Percentiles rank a stretch among this genome's conserved stretches.
These are phyloP conservation scores for Odontothrips loti DNA, from an alignment of 2,888 invertebrate species.

Conservation along the genomic window DNA sequence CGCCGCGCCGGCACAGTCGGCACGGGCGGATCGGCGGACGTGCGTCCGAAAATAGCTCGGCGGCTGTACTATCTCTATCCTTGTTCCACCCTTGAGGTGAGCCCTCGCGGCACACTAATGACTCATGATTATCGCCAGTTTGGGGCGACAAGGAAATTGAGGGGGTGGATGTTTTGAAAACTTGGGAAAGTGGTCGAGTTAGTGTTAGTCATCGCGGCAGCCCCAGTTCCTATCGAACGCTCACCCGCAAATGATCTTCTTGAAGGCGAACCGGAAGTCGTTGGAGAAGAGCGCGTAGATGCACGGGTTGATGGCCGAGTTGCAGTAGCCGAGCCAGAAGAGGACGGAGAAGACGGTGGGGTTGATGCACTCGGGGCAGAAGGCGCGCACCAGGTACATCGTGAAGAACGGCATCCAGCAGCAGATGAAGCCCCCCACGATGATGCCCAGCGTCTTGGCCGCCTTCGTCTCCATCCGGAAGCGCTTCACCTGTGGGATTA, in stretches of 20 bases:
- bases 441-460: constrained; percentile 92
- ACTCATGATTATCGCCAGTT: no score
- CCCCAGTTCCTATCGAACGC: not conserved
- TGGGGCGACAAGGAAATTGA: no score
- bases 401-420: constrained; percentile 98
- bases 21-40: no score
- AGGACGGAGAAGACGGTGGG: constrained; percentile 82
- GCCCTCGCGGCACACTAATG: constrained; percentile 32
- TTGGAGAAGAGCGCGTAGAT: constrained; percentile 93
- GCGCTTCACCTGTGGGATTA: constrained; percentile 59
- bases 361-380: constrained; percentile 79
- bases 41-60: not conserved
- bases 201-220: no score
- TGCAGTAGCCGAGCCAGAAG: constrained; percentile 97
- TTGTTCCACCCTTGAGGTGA: no score
- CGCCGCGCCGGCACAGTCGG: no score
- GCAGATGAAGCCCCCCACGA: constrained; percentile 93
- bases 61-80: constrained; percentile 35
- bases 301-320: constrained; percentile 92
- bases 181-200: no score
- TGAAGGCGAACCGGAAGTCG: constrained; percentile 92
- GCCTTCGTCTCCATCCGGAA: constrained; percentile 96
- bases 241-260: constrained; percentile 83
- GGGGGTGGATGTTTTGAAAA: no score
- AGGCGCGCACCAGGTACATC: constrained; percentile 85